Conservation (phyloP, 2,797 vertebrate species). For the Echiichthys vipera region DNA sequence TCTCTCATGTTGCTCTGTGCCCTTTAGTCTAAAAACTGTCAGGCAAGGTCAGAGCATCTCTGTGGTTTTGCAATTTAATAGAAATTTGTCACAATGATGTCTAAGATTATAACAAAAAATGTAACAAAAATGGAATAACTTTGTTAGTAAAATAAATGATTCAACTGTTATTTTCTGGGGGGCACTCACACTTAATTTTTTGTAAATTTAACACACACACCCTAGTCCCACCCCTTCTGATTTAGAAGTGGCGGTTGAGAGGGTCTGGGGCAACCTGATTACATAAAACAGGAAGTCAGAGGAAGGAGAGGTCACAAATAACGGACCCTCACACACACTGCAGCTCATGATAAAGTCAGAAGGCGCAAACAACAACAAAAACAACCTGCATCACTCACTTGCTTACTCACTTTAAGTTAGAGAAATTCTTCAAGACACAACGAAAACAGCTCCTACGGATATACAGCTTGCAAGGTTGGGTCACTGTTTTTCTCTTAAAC, state of each 20-base stretch:
- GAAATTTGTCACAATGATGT: too few species aligned
- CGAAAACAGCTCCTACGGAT: slow-evolving; percentile 33
- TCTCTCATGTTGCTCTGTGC: neutral
- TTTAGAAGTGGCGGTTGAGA: slow-evolving; percentile 69
- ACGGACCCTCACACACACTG: slow-evolving; percentile 67
- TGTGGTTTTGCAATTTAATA: neutral
- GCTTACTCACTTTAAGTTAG: slow-evolving; percentile 16
- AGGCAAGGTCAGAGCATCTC: neutral
- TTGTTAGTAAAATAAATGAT: neutral
- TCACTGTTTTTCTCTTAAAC: neutral
- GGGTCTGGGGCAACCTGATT: slow-evolving; percentile 83
- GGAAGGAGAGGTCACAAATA: slow-evolving; percentile 80
- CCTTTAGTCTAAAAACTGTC: neutral
- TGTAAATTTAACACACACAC: slow-evolving; percentile 3
- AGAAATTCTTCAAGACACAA: neutral
- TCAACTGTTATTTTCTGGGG: neutral
- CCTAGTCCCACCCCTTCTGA: slow-evolving; percentile 52
- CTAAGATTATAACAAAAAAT: neutral
- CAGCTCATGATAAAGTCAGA: slow-evolving; percentile 76
- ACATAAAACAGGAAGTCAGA: slow-evolving; percentile 81
- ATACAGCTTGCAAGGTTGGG: slow-evolving; percentile 56
- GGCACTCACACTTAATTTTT: slow-evolving; percentile 10
- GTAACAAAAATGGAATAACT: neutral
- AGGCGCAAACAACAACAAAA: slow-evolving; percentile 66
- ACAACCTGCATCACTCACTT: slow-evolving; percentile 16